Base-by-base conservation (phyloP, 2,797 vertebrate genomes). In the Garrulus glandarius region DNA sequence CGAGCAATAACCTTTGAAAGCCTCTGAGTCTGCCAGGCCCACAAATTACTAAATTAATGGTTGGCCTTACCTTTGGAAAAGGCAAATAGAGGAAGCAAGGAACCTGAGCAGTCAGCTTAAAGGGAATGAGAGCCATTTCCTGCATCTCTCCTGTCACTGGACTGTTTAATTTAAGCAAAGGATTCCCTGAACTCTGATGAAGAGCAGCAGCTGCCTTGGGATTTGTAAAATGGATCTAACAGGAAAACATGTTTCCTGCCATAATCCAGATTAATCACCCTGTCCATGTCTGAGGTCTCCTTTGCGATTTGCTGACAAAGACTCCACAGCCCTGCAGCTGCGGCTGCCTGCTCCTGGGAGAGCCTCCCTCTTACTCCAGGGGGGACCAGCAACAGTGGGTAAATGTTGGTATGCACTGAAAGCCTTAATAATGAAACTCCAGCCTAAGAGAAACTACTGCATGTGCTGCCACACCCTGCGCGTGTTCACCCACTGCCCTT, bases 1-100 rank as follows among this genome's bases (percentile, higher is more conserved):
- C 0, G 15, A 88, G 91, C 61, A 74, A 47, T 92, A 89, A 96
- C 92, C 96, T 97, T 94, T 91, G 75, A 80, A 92, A 93, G 55
- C 71, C 78, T 80, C 67, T 0, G 2, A 52, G 52, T 43, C 65
- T 89, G 80, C 53, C 18, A 32, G 41, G 61, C 72, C 75, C 70
- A 41, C 50, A 46, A 60, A 76, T 71, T 43, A 75, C 65, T 47
- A 8, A 81, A 75, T 90, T 82, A 92, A 71, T n/a, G 39, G 53
- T 7, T 36, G 36, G 59, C 34, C 55, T 92, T 67, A 70, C 34
- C 75, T 76, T 47, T 61, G 61, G 61, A 93, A 90, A 88, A 94
- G 64, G 72, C 69, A 91, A 91, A 93, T 29, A 63, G 67, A 59
- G 39, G 50, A 43, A 91, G 74, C 44, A 55, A n/a, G 77, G 67